Evolutionary conservation across 2,888 invertebrate genomes (phyloP).

Genomic region (Steromphala cineraria): DNA sequence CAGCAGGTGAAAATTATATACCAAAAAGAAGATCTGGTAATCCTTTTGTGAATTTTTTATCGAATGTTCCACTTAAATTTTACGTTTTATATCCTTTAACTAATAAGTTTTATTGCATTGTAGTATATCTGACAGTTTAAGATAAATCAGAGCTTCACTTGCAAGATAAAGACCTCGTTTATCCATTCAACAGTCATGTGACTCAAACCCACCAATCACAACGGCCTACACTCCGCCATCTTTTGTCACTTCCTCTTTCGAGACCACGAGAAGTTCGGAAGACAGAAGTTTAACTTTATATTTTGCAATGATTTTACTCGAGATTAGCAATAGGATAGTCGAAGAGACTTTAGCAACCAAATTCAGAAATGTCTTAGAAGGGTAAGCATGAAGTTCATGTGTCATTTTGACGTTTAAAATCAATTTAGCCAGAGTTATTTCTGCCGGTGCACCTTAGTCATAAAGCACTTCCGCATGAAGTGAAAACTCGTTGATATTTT

Average conservation of each 20-base stretch:
- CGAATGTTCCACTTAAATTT: too few species aligned
- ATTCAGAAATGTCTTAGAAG: constrained; percentile 95
- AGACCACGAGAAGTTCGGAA: background rate
- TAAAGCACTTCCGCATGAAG: background rate
- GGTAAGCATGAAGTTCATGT: constrained; percentile 82
- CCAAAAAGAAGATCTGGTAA: too few species aligned
- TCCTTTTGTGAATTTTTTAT: too few species aligned
- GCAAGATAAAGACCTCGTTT: too few species aligned
- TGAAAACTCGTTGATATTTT: background rate
- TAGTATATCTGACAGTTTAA: too few species aligned
- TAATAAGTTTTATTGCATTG: too few species aligned
- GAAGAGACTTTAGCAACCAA: constrained; percentile 96
- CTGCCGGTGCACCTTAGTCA: background rate
- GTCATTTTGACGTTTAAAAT: background rate
- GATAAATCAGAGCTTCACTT: too few species aligned
- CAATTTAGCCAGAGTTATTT: background rate
- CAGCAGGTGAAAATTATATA: too few species aligned
- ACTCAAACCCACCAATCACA: background rate
- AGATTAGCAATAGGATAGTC: constrained; percentile 99
- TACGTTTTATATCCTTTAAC: too few species aligned
- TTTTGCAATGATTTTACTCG: constrained; percentile 81
- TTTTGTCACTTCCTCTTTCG: constrained; percentile 13
- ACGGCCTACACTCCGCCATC: background rate
- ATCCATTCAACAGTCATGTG: background rate
- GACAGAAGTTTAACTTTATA: background rate